Conservation (phyloP, 1,140 invertebrate genomes). For the Meloidogyne floridensis region DNA sequence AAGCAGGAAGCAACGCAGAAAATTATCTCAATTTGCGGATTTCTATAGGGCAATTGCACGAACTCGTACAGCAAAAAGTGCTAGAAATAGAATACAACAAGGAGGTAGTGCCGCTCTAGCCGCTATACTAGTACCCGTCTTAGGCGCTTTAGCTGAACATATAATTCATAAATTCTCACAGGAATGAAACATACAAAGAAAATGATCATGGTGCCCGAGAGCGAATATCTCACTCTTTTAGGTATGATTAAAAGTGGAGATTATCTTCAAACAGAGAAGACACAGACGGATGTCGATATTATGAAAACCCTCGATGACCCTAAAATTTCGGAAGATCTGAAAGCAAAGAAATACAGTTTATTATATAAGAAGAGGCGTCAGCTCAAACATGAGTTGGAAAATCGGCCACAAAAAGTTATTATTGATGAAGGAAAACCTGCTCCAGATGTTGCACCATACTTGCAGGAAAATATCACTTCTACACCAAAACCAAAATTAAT, state of each 20-base stretch:
- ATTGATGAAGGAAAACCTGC: not conserved
- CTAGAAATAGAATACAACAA: constrained; percentile 30
- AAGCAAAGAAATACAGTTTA: not conserved
- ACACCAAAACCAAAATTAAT: no score
- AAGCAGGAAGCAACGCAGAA: constrained; percentile 1
- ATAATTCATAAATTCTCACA: constrained; percentile 6
- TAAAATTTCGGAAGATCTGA: not conserved
- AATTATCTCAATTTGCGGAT: not conserved
- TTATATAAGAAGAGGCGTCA: constrained; percentile 16
- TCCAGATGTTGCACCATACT: not conserved
- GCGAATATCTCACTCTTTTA: not conserved
- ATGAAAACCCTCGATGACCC: not conserved
- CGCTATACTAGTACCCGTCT: constrained; percentile 14
- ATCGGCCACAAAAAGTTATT: constrained; percentile 17
- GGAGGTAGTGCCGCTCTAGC: constrained; percentile 13
- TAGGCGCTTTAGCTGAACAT: constrained; percentile 16
- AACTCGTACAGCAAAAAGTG: not conserved
- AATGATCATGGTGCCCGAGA: constrained; percentile 34
- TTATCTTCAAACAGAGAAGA: not conserved
- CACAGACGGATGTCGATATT: not conserved
- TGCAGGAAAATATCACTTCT: not conserved
- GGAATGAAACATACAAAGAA: constrained; percentile 16
- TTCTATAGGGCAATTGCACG: constrained; percentile 23
- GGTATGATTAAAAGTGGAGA: not conserved
- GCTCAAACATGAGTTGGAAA: constrained; percentile 22